Evolutionary conservation across 1,140 invertebrate species (phyloP), one percentile per base, ranked within the genome.

Genomic region (Cotesia chilonis): DNA sequence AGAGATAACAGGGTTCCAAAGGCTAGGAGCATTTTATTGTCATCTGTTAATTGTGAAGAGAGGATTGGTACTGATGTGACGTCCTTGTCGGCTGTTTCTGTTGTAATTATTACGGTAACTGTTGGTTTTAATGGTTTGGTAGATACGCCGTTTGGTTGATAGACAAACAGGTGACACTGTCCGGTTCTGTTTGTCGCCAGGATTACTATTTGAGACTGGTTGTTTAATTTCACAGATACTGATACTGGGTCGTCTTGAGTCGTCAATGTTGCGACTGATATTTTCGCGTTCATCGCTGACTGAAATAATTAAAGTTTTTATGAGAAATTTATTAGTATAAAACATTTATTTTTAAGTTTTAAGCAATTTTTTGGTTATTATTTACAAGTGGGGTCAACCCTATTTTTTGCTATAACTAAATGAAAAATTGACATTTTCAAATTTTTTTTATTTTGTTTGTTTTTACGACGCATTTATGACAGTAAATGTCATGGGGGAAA

Each of bases 81-180:
- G 17, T 88, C 86, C 64, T 89, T 87, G 70, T 86, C 80, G 54
- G 77, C 82, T 10, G 80, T 75, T 78, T 92, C 89, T 0, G 90
- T 90, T 0, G 90, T 90, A 38, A 94, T 88, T 80, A 91, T 89
- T n/a, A 95, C 83, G 2, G 90, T 94, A 9, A 92, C 83, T 75
- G 89, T 90, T 3, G 93, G 92, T 83, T 94, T 93, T 0, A 94
- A 78, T 0, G 92, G 92, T 84, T 94, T 95, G 4, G 86, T 82
- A 70, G 88, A 87, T 66, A 84, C 92, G 88, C 92, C 92, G 87
- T 94, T 94, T 54, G 92, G 85, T 74, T 90, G 90, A 75, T 93
- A 91, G 75, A 92, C 89, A 84, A 94, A 96, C 47, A 95, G 85
- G 82, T 95, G 91, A 59, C 93, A 89, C 54, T 92, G 90, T 12